Base-by-base conservation (phyloP, 2,888 invertebrate genomes). In the Acronicta aceris region DNA sequence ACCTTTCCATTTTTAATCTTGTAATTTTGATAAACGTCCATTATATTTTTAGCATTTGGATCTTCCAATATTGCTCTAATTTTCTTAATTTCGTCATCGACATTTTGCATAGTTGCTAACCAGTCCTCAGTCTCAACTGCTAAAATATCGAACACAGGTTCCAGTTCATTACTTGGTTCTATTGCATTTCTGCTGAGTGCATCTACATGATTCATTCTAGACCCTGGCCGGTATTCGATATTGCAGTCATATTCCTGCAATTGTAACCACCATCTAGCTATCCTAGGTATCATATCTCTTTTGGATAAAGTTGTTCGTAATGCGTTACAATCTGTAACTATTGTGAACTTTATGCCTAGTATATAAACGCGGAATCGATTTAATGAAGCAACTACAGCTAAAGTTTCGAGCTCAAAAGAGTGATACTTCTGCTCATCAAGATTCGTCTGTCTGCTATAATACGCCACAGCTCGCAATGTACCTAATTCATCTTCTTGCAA, bases 231-330 rank as follows among this genome's bases (percentile, higher is more conserved):
- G 62, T 84, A 82, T 56, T 81, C 71, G 7, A 84, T 73, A 2
- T 15, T 51, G 49, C 73, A 84, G 49, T 83, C 71, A 21, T 70
- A 86, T 30, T 82, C 79, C 30, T 76, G 65, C 0, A 85, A 25
- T 40, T 78, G 66, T 17, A 84, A 17, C 40, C 79, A 78, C 83
- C 82, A 85, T 12, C 81, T 55, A 9, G 83, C 78, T 10, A 84
- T 75, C 55, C 77, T 65, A 0, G 81, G 68, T 3, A 59, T 38
- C 12, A 57, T 2, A 10, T 57, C 56, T 0, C 27, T 17, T 25
- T 56, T 56, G 0, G 56, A 40, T 15, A 56, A 16, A 1, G 49
- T 49, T 0, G 55, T 48, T 0, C 48, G 30, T n/a, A 56, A 12
- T 1, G 55, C 48, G 30, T 48, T 16, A 36, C 36, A 36, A 36